Conservation (phyloP, 2,888 invertebrate genomes). For the Sisyra terminalis region DNA sequence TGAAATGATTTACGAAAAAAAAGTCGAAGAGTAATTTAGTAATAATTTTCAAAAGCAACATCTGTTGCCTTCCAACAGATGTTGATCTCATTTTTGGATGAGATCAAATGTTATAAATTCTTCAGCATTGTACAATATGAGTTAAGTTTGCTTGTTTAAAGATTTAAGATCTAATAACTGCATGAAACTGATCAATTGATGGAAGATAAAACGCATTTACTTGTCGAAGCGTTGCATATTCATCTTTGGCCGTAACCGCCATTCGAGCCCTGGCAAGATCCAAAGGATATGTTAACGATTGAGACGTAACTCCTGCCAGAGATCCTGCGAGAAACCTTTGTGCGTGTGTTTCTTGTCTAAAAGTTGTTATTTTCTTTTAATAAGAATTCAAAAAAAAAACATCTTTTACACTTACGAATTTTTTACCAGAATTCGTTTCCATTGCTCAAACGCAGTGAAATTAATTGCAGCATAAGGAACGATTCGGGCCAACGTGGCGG, state of each 20-base stretch:
- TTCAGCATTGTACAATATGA: too few species aligned
- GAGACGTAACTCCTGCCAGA: conserved; percentile 89
- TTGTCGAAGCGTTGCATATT: conserved; percentile 45
- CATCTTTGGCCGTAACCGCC: conserved; percentile 77
- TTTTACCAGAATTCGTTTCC: conserved; percentile 72
- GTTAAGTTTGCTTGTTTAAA: too few species aligned
- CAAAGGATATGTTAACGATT: conserved; percentile 86
- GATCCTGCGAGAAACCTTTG: conserved; percentile 78
- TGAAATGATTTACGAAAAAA: too few species aligned
- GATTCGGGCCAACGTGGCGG: conserved; percentile 94
- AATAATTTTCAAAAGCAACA: too few species aligned
- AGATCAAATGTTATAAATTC: too few species aligned
- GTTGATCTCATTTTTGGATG: too few species aligned
- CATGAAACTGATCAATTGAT: background rate
- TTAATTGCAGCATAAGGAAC: conserved; percentile 96
- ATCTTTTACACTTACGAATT: conserved; percentile 1
- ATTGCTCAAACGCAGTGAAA: conserved; percentile 96
- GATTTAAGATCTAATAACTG: too few species aligned
- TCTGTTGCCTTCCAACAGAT: too few species aligned
- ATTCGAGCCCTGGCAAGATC: conserved; percentile 93
- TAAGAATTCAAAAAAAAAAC: background rate
- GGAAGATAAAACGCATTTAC: conserved; percentile 20
- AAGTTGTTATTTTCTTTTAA: conserved; percentile 9
- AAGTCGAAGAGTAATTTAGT: too few species aligned
- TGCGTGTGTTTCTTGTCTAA: conserved; percentile 17